These are phyloP conservation scores for Myotis lucifugus DNA, from an alignment of 2,113 vertebrate species.

Conservation along the genomic window DNA sequence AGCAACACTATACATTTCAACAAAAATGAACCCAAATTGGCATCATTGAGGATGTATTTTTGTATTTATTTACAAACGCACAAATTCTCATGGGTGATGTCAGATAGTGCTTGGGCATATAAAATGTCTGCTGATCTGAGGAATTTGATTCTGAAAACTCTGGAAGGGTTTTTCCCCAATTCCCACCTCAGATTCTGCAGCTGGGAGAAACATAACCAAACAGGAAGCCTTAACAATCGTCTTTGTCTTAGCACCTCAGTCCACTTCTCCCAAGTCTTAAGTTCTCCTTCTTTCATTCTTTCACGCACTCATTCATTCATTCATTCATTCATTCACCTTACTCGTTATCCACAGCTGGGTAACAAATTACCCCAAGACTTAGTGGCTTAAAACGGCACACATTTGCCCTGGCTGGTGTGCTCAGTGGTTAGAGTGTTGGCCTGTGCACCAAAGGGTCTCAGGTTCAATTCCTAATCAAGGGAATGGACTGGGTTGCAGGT, in stretches of 20 bases:
- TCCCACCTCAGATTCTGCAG: not conserved
- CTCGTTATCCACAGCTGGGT: not conserved
- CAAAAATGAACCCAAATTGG: not conserved
- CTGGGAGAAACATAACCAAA: not conserved
- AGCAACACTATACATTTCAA: not conserved
- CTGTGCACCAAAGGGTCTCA: too few relatives aligned
- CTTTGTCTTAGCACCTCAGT: not conserved
- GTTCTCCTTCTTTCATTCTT: not conserved
- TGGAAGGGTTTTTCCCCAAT: not conserved
- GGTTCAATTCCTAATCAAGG: too few relatives aligned
- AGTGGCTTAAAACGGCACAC: not conserved
- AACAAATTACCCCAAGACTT: not conserved
- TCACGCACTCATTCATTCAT: not conserved
- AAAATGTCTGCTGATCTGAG: not conserved
- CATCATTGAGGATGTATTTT: not conserved
- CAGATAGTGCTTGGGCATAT: not conserved
- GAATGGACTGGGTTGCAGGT: too few relatives aligned
- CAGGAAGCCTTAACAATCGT: not conserved
- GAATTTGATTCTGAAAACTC: slow-evolving; percentile 17
- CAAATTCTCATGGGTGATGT: not conserved
- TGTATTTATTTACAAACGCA: not conserved
- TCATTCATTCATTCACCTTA: not conserved
- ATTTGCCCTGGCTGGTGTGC: too few relatives aligned
- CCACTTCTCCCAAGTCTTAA: not conserved
- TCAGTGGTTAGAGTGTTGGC: too few relatives aligned